phyloP scores from a whole-genome alignment of 2,797 vertebrate genomes.

The Dendrocincla tyrannina region DNA sequence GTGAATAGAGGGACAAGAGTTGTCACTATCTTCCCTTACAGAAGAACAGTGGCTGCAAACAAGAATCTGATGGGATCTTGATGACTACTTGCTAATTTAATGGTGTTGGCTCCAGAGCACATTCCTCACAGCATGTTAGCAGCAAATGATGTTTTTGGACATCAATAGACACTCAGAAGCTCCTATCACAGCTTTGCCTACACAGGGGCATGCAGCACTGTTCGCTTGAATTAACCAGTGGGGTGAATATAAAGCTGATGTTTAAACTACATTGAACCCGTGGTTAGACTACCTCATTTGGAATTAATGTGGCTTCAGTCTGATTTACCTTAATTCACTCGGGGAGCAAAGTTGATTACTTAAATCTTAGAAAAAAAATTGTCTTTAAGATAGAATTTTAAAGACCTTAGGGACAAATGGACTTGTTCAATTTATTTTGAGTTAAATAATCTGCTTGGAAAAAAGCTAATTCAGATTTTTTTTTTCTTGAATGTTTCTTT shows the following conservation, averaged over 20 bases:
- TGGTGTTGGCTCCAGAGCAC: neutral
- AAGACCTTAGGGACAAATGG: neutral
- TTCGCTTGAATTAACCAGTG: neutral
- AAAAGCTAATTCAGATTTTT: neutral
- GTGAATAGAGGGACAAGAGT: neutral
- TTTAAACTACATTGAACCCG: neutral
- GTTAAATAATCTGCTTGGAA: slow-evolving; percentile 20
- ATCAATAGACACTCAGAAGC: neutral
- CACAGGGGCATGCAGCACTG: neutral
- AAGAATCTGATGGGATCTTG: neutral
- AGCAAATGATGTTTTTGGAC: neutral
- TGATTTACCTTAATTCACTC: neutral
- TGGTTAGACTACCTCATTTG: neutral
- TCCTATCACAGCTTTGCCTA: neutral
- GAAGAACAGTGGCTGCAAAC: neutral
- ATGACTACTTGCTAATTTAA: neutral
- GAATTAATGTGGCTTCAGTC: neutral
- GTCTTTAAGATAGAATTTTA: neutral
- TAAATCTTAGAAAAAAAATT: neutral
- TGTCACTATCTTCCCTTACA: neutral
- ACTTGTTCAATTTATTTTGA: neutral
- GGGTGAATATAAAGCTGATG: neutral
- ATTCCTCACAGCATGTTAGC: neutral
- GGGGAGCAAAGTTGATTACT: neutral
- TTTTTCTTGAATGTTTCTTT: neutral